phyloP scores from a whole-genome alignment of 2,797 vertebrate species.

The Pagetopsis macropterus region DNA sequence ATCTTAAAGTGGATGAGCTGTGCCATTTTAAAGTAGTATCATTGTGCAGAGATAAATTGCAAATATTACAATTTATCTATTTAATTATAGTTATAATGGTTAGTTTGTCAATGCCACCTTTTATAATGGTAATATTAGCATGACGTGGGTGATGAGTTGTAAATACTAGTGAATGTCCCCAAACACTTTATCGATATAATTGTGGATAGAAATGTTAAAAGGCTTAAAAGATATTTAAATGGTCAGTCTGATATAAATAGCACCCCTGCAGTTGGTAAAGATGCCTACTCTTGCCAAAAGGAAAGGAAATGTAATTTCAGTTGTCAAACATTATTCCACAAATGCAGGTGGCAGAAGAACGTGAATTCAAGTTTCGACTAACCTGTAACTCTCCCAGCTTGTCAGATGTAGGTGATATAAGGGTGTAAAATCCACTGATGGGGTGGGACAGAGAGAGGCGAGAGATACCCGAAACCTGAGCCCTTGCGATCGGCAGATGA shows the following conservation, averaged over 20 bases:
- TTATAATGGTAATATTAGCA: not conserved
- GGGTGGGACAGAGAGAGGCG: slow-evolving; percentile 88
- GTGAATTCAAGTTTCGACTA: slow-evolving; percentile 24
- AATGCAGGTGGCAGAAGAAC: not conserved
- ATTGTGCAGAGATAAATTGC: too few species aligned
- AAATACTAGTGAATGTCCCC: not conserved
- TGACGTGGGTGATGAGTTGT: not conserved
- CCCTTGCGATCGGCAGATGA: slow-evolving; percentile 88
- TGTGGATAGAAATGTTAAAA: not conserved
- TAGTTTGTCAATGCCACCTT: slow-evolving; percentile 1
- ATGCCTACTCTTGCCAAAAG: not conserved
- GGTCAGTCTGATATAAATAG: not conserved
- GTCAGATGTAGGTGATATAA: slow-evolving; percentile 90
- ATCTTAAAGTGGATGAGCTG: too few species aligned
- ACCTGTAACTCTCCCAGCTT: slow-evolving; percentile 97
- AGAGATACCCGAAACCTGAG: slow-evolving; percentile 86
- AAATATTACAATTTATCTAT: too few species aligned
- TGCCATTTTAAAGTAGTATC: too few species aligned
- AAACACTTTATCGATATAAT: not conserved
- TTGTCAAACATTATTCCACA: not conserved
- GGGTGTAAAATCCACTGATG: slow-evolving; percentile 88
- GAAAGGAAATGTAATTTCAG: not conserved
- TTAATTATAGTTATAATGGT: not conserved
- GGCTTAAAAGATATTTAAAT: not conserved
- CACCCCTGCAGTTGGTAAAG: not conserved